Evolutionary conservation across 2,888 invertebrate genomes (phyloP).

Genomic region (Nymphalis urticae): DNA sequence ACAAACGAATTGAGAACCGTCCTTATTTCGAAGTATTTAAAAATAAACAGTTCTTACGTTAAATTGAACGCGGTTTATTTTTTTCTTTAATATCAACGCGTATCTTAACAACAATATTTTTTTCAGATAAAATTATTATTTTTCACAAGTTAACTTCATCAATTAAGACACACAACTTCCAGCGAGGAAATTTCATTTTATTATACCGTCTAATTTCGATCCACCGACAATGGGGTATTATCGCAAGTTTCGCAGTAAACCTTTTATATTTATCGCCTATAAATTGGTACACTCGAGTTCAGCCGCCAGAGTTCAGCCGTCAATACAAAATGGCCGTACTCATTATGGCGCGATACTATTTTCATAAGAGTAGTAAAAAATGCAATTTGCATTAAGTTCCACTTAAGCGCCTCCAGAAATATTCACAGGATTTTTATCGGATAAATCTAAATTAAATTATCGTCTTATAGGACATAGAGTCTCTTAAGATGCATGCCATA

Average conservation of each 20-base stretch:
- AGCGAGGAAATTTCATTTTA: conserved; percentile 18
- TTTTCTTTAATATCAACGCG: too few relatives aligned
- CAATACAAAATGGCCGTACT: conserved; percentile 31
- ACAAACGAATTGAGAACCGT: too few relatives aligned
- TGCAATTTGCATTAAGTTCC: conserved; percentile 35
- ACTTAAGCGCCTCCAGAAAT: conserved; percentile 24
- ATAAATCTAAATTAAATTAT: conserved; percentile 13
- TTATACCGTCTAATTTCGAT: conserved; percentile 14
- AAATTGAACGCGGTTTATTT: too few relatives aligned
- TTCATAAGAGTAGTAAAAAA: conserved; percentile 30
- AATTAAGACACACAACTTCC: conserved; percentile 1
- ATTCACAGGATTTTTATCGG: conserved; percentile 23
- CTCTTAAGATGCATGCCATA: background rate
- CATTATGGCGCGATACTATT: conserved; percentile 29
- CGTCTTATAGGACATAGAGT: background rate
- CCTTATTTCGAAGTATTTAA: too few relatives aligned
- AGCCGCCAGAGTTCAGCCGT: conserved; percentile 24
- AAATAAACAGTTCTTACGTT: too few relatives aligned
- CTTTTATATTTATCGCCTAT: conserved; percentile 45
- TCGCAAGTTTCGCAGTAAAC: conserved; percentile 40
- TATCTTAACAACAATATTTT: too few relatives aligned
- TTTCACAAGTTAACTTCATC: too few relatives aligned
- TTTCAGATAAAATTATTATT: too few relatives aligned
- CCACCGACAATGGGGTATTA: conserved; percentile 31
- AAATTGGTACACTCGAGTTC: conserved; percentile 48